Base-by-base conservation (phyloP, 2,113 vertebrate species). In the Misgurnus mizolepis region DNA sequence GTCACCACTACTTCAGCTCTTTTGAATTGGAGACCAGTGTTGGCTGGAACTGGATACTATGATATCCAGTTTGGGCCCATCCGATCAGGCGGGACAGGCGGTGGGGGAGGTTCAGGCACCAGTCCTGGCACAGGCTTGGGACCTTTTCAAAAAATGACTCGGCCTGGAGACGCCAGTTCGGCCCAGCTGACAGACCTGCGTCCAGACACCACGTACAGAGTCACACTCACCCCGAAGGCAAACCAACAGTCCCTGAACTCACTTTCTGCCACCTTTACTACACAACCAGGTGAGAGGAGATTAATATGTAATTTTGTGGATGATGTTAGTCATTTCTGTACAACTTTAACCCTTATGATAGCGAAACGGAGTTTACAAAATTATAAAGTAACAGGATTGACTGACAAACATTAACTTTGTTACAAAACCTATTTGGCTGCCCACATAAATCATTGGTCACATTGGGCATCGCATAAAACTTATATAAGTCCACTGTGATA, bases 131-230 rank as follows among this genome's bases (percentile, higher is more conserved):
- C 77, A 7, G 74, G 84, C 4, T 81, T 82, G 1, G 62, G 34
- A 1, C 53, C 83, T 5, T 90, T 88, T 80, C 88, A 92, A 50
- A 92, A 88, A 22, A 80, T 91, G 18, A 93, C 87, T 10, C 85
- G 93, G 10, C 77, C 93, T 0, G 93, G 92, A 3, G 90, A 93
- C 15, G 87, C 93, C 80, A 96, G 86, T 0, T 88, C 79, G 75
- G 85, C 89, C 55, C 27, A 77, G 15, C 89, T 98, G 78, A 89
- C 85, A 0, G 87, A 85, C 74, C 93, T 99, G 1, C 81, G 83
- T 4, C 93, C 97, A 0, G 91, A 93, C 76, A 96, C 95, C n/a
- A 94, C 89, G 0, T 99, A 99, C 0, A 89, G 89, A 1, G 95
- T 94, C 67, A 93, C 86, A 0, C 94, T 99, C 70, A 88, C 90